Evolutionary conservation across 2,797 vertebrate species (phyloP), one percentile per base, ranked within the genome.

Genomic region (Sibirionetta formosa): DNA sequence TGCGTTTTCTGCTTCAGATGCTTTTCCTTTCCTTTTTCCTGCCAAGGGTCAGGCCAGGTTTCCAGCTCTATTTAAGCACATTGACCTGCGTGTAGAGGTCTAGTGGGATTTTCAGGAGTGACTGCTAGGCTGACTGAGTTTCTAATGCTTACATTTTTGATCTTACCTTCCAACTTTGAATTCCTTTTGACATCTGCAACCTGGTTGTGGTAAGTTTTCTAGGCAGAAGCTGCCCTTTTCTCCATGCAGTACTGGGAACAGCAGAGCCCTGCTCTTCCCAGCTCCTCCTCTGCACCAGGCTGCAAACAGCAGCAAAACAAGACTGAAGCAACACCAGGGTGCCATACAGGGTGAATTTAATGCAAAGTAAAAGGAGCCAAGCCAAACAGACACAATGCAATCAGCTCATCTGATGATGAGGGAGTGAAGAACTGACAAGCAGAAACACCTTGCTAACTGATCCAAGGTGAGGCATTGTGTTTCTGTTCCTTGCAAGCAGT

Each of bases 271-370:
- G n/a, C 56, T 56, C 48, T 36, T 18, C 11, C 3, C 44, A n/a
- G 31, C 19, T 91, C 29, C 26, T 63, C 29, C 18, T 46, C 14
- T 46, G 19, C 26, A 66, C 33, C 36, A 57, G 29, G 36, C 14
- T 31, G 16, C 19, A 68, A 42, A 20, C 22, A 79, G 64, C 56
- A 70, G n/a, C 38, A 50, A 46, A 80, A 36, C 46, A 57, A 66
- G 83, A 40, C 2, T 48, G 42, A 50, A 70, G 26, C 1, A 0
- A 29, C 27, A 29, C 31, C 33, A 40, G 68, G 44, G 27, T 31
- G 16, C 9, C 0, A 0, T 4, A n/a, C 27, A 36, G 31, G 11
- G n/a, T 29, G 70, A 81, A 58, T 53, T 14, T 66, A 51, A 57
- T 20, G 60, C 2, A 7, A 72, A 58, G 11, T n/a, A 82, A 54